A percentile compares a stretch with the other conserved stretches of the same genome.
Evolutionary conservation across 2,888 invertebrate species (phyloP).

Genomic region (Clostera curtula): DNA sequence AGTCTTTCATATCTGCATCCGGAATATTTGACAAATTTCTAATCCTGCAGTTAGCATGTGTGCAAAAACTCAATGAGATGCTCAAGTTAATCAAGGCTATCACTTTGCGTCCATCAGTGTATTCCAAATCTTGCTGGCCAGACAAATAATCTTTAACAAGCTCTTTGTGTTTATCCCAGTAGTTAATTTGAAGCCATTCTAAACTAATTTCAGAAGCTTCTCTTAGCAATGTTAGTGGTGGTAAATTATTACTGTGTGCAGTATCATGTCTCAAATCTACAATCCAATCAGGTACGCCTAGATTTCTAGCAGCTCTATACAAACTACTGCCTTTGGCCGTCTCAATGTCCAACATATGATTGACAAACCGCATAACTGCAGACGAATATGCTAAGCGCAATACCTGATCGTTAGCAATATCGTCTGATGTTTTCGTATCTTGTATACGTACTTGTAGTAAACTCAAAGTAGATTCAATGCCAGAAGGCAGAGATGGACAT

Average conservation of each 20-base stretch:
- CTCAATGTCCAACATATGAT: constrained; percentile 76
- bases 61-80: constrained; percentile 52
- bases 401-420: constrained; percentile 51
- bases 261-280: constrained; percentile 85
- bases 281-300: constrained; percentile 86
- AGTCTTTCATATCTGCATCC: constrained; percentile 41
- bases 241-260: constrained; percentile 81
- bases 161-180: constrained; percentile 77
- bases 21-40: constrained; percentile 53
- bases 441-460: constrained; percentile 69
- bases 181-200: constrained; percentile 80
- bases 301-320: constrained; percentile 74
- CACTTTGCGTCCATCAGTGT: constrained; percentile 40
- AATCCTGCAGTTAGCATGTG: constrained; percentile 47
- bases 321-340: constrained; percentile 70
- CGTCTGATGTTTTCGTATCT: constrained; percentile 32
- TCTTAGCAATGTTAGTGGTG: constrained; percentile 77
- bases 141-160: constrained; percentile 59
- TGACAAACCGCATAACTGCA: constrained; percentile 79
- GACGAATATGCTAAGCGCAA: constrained; percentile 76
- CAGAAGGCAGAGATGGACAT: constrained; percentile 71
- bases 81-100: constrained; percentile 47
- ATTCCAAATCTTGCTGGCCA: constrained; percentile 29
- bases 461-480: constrained; percentile 76
- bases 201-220: constrained; percentile 77